These are phyloP conservation scores for Drosophila picticornis DNA, from an alignment of 2,888 invertebrate genomes.

Conservation along the genomic window DNA sequence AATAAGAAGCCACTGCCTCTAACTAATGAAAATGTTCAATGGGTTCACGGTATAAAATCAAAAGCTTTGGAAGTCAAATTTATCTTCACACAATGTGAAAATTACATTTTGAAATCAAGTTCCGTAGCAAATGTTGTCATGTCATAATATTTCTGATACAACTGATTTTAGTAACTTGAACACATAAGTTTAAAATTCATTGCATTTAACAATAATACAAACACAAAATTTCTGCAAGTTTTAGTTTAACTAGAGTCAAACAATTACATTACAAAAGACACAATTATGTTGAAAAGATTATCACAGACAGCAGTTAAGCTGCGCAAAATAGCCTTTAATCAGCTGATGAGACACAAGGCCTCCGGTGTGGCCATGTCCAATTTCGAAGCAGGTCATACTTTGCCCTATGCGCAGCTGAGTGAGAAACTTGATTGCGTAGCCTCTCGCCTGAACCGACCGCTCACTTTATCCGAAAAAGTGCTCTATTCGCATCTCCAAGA, in stretches of 20 bases:
- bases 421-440: constrained; percentile 92
- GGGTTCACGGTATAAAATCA: background rate
- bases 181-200: background rate
- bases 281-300: constrained; percentile 19
- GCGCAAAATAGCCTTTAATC: constrained; percentile 85
- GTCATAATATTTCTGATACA: background rate
- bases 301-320: constrained; percentile 20
- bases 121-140: background rate
- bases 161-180: background rate
- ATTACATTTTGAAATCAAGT: background rate
- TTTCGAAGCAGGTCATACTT: constrained; percentile 90
- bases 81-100: background rate
- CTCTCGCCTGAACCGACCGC: constrained; percentile 94
- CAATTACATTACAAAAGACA: background rate
- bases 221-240: constrained; percentile 26
- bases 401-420: constrained; percentile 93
- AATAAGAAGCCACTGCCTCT: too few species aligned
- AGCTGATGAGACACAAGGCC: constrained; percentile 93
- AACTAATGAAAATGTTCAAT: background rate
- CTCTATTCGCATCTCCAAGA: constrained; percentile 98
- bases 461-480: constrained; percentile 98
- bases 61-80: background rate
- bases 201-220: background rate
- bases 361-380: constrained; percentile 98
- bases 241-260: background rate